Evolutionary conservation across 92 coral and sea anemone species (phyloP), one percentile per base, ranked within the genome.

Genomic region (Zoanthus sansibaricus): DNA sequence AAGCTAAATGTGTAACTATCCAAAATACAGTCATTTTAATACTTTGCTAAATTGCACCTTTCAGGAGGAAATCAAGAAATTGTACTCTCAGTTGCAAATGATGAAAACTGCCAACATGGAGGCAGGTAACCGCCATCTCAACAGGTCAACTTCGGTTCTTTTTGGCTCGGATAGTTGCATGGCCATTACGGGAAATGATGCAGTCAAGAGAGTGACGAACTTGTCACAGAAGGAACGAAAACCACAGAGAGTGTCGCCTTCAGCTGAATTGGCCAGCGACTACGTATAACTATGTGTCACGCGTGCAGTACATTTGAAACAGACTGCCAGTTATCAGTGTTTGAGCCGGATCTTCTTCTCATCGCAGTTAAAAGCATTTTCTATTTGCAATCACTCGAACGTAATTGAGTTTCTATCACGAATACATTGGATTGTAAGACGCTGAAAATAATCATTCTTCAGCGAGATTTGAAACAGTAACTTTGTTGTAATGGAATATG

Each of bases 81-180:
- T 94, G 67, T 94, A 94, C 82, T 83, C 90, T n/a, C 98, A 94
- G 72, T 88, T 94, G 20, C 93, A 94, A 45, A 95, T 89, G 82
- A 87, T 94, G 84, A 94, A 93, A 78, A 94, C 91, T 30, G 86
- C 90, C 66, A 93, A 85, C 91, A 94, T 94, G 98, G 98, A 93
- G 45, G 94, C 92, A 10, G 98, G 95, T 8, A 94, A 94, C 86
- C 89, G 98, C 17, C 98, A 94, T 73, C 94, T 94, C 33, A 87
- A 83, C 79, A 90, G 92, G 6, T 93, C 98, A 0, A 46, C 93
- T 30, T 88, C 94, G 54, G 61, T 91, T 14, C 25, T 90, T 45
- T 69, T 80, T 76, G 91, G 89, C 8, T 91, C 96, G 12, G 90
- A 84, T 4, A 78, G 80, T 2, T 93, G 96, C 3, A 61, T 93